Conservation (phyloP, 2,797 vertebrate species). For the Intellagama lesueurii region DNA sequence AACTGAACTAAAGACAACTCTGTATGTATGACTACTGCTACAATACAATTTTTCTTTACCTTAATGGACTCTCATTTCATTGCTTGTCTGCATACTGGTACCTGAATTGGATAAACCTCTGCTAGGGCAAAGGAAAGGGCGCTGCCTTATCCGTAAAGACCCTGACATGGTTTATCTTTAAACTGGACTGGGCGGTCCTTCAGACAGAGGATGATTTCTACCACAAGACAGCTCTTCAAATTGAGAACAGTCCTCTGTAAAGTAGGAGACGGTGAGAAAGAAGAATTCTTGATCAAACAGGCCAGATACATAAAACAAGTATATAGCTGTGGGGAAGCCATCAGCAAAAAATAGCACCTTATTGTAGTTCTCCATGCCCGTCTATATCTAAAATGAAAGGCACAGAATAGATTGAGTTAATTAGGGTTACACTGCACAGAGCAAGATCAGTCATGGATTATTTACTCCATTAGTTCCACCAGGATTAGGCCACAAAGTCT, state of each 20-base stretch:
- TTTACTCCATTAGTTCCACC: background rate
- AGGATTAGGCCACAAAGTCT: background rate
- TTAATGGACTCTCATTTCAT: no score
- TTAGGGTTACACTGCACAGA: background rate
- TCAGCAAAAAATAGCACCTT: background rate
- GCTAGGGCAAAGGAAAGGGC: no score
- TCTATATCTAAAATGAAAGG: background rate
- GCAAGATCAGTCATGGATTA: background rate
- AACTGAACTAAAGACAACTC: no score
- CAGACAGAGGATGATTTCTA: background rate
- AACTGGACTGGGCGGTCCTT: background rate
- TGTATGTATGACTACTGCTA: no score
- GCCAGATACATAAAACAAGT: background rate
- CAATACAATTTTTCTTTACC: no score
- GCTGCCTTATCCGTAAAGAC: no score
- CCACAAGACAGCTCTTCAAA: background rate
- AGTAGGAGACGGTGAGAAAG: background rate
- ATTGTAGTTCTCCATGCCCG: background rate
- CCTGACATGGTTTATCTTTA: background rate
- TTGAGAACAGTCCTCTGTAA: background rate
- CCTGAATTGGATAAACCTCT: no score
- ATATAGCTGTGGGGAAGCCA: background rate
- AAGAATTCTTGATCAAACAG: background rate
- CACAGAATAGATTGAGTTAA: background rate
- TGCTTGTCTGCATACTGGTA: no score